A percentile compares a stretch with the other conserved stretches of the same genome.
Conservation (phyloP, 2,888 invertebrate genomes). For the Linhomoeus sp. region DNA sequence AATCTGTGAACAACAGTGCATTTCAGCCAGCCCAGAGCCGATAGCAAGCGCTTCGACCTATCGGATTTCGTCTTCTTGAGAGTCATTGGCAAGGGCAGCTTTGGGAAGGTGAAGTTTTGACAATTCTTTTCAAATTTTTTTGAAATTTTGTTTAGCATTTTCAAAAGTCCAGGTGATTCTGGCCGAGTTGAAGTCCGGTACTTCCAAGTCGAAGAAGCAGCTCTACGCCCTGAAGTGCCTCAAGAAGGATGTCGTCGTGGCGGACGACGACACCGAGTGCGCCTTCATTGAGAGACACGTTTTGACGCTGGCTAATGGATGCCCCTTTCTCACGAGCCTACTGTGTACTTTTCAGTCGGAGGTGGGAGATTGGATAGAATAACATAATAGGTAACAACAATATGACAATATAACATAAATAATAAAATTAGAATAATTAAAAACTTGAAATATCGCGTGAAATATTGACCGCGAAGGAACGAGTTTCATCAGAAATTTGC, state of each 20-base stretch:
- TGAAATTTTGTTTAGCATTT: too few relatives aligned
- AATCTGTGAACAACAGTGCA: too few relatives aligned
- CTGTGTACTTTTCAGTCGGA: constrained; percentile 97
- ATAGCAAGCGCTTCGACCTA: too few relatives aligned
- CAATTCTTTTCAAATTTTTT: not conserved
- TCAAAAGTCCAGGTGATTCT: constrained; percentile 52
- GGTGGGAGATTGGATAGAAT: constrained; percentile 37
- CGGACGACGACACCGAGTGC: constrained; percentile 97
- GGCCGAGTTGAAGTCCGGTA: constrained; percentile 69
- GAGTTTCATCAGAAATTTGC: too few relatives aligned
- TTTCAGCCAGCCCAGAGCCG: too few relatives aligned
- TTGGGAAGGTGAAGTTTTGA: constrained; percentile 60
- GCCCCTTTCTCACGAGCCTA: constrained; percentile 89
- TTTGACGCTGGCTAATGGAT: constrained; percentile 76
- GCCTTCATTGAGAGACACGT: constrained; percentile 56
- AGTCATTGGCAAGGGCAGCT: constrained; percentile 94
- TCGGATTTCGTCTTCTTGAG: constrained; percentile 91
- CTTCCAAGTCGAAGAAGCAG: constrained; percentile 38
- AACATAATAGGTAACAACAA: too few relatives aligned
- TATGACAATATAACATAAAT: too few relatives aligned
- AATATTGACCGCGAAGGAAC: too few relatives aligned
- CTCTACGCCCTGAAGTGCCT: constrained; percentile 93
- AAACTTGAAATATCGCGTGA: too few relatives aligned
- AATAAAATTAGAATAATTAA: too few relatives aligned
- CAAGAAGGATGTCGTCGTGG: constrained; percentile 92